Conservation (phyloP, 2,888 invertebrate genomes). For the Autographa gamma region DNA sequence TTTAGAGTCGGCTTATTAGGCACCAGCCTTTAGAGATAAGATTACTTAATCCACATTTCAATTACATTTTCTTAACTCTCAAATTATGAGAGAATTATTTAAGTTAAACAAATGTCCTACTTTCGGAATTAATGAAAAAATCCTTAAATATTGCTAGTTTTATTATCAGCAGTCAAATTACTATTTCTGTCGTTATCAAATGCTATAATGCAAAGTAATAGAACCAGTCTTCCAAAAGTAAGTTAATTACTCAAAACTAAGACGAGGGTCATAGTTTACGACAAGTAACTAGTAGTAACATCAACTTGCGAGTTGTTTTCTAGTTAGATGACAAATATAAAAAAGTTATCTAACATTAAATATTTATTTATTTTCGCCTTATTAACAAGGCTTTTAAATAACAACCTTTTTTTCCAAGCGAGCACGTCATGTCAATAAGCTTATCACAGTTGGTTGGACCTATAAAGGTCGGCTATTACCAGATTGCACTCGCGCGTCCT, state of each 20-base stretch:
- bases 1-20: not conserved
- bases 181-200: not conserved
- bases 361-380: too few relatives aligned
- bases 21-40: not conserved
- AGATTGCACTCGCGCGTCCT: slow-evolving; percentile 39
- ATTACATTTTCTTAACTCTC: not conserved
- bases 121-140: not conserved
- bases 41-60: not conserved
- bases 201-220: too few relatives aligned
- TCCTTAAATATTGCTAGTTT: not conserved
- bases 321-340: not conserved
- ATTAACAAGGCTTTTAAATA: too few relatives aligned
- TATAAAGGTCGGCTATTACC: slow-evolving; percentile 47
- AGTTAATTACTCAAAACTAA: too few relatives aligned
- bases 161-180: not conserved
- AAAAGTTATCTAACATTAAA: too few relatives aligned
- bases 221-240: too few relatives aligned
- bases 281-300: too few relatives aligned
- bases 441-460: slow-evolving; percentile 30
- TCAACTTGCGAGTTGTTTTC: too few relatives aligned
- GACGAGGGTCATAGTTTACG: too few relatives aligned
- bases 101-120: not conserved
- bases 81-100: not conserved
- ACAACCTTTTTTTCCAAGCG: slow-evolving; percentile 29
- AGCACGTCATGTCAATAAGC: slow-evolving; percentile 17